These are phyloP conservation scores for Dicrostonyx torquatus DNA, from an alignment of 2,797 vertebrate genomes.

Conservation along the genomic window DNA sequence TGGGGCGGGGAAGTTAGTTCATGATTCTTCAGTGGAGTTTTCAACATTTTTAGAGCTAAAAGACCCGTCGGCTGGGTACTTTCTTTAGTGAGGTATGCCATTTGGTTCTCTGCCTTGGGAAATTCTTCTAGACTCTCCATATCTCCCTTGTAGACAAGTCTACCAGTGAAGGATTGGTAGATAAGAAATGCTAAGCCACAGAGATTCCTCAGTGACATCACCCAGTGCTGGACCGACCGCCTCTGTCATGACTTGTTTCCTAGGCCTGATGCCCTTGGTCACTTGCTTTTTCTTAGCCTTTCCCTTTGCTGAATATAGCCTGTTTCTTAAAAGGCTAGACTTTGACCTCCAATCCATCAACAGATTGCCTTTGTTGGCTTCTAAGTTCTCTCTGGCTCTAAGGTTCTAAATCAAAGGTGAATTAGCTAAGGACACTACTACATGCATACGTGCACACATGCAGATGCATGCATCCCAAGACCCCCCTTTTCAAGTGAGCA, in stretches of 20 bases:
- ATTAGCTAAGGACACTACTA: not conserved
- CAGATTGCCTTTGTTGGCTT: not conserved
- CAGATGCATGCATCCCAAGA: too few species aligned
- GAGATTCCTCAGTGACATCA: not conserved
- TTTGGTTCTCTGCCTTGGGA: too few species aligned
- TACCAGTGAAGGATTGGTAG: not conserved
- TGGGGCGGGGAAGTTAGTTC: too few species aligned
- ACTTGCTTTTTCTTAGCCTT: not conserved
- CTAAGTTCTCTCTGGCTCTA: not conserved
- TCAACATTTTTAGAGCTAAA: not conserved
- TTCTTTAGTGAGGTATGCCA: not conserved
- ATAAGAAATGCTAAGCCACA: not conserved
- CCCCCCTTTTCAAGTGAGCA: not conserved
- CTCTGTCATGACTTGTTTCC: not conserved
- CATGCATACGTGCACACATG: not conserved
- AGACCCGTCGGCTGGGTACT: not conserved
- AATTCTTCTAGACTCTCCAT: not conserved
- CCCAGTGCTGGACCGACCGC: not conserved
- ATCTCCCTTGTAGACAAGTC: not conserved
- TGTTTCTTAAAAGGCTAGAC: not conserved
- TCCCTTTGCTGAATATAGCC: not conserved
- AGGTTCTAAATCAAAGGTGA: not conserved
- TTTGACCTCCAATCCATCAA: not conserved
- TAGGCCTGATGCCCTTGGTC: not conserved
- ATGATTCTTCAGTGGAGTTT: not conserved